Base-by-base conservation (phyloP, 2,888 invertebrate species). In the Drosophila nr. fundita region DNA sequence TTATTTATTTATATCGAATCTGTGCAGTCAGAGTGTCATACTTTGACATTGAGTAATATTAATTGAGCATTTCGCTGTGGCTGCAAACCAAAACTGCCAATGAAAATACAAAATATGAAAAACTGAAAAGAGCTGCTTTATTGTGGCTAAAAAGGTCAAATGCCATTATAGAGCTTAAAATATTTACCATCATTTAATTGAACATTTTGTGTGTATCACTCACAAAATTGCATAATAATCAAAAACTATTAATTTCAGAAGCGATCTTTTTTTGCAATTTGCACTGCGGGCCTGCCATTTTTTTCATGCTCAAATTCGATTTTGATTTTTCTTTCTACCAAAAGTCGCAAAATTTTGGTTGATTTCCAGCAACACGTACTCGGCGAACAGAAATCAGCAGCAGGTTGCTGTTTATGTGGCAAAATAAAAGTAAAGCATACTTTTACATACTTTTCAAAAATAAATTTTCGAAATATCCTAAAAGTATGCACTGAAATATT, bases 21-120 rank as follows among this genome's bases (percentile, higher is more conserved):
- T 80, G 83, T 40, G 64, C 74, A 50, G 58, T 74, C 30, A 80
- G 76, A 71, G 68, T 89, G 89, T 80, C 87, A 87, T 69, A 68
- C 54, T 82, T 64, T 76, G 85, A 86, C 89, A 73, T 71, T 84
- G 85, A 86, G 69, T 70, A 72, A 71, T 78, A 86, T 86, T 89
- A 87, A 86, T 89, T 80, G 87, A 54, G 54, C 58, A 69, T 78
- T 65, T 65, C 24, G 66, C 42, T 62, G 27, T 49, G 49, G 30
- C 49, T 59, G 30, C 49, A 60, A 48, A 36, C 30, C 49, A 45
- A 8, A 60, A 48, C 69, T 50, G 68, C 55, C 55, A 63, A 62
- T 64, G 11, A 24, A 24, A 34, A 53, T 36, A 50, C 36, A 29
- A 10, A 29, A 27, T 34, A 29, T n/a, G 10, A 48, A 27, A 50